Percentiles rank a stretch among this genome's conserved stretches.
These are phyloP conservation scores for Eublepharis macularius DNA, from an alignment of 2,113 vertebrate species.

Conservation along the genomic window DNA sequence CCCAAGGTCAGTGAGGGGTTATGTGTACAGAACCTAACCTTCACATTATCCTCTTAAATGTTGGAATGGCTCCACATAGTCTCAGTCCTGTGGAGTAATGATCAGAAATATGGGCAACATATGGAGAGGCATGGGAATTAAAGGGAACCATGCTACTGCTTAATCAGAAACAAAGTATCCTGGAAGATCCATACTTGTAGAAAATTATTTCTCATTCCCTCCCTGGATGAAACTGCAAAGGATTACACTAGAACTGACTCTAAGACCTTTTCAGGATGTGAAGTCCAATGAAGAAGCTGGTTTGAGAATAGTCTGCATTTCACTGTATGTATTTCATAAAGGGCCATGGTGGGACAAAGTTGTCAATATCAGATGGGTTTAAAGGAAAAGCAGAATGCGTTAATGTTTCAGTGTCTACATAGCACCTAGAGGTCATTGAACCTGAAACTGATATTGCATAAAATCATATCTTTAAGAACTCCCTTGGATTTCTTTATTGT, in stretches of 20 bases:
- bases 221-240: neutral
- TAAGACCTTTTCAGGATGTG: neutral
- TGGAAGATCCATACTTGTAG: neutral
- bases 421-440: slow-evolving; percentile 28
- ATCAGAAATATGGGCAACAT: neutral
- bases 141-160: neutral
- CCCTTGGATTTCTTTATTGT: neutral
- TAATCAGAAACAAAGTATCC: neutral
- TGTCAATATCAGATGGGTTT: fast-evolving
- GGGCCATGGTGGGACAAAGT: neutral
- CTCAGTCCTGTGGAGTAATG: neutral
- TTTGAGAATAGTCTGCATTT: neutral
- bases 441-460: neutral
- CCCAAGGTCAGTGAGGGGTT: neutral
- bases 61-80: neutral
- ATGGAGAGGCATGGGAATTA: neutral
- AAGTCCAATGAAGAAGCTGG: neutral
- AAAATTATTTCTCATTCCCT: neutral
- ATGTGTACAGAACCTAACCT: neutral
- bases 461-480: neutral
- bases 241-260: neutral
- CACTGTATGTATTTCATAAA: neutral
- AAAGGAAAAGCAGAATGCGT: neutral
- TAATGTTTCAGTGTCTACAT: neutral
- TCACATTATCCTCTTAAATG: neutral